Evolutionary conservation across 2,113 vertebrate species (phyloP), one percentile per base, ranked within the genome.

Genomic region (Zapus hudsonius): DNA sequence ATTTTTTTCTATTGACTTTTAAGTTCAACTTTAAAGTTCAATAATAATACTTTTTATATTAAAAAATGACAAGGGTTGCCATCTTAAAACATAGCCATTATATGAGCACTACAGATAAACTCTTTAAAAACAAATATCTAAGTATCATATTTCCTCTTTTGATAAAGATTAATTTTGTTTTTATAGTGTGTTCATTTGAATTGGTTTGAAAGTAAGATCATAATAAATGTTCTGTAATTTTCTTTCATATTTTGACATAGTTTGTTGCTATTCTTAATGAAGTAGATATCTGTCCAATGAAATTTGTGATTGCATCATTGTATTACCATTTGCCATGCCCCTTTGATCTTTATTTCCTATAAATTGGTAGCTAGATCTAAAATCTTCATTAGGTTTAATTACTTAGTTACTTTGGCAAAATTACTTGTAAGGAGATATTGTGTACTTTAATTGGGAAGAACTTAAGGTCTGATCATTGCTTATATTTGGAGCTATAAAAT

Each of bases 381-480:
- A 91, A 40, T 10, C 15, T 72, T 93, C 42, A n/a, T 76, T 82
- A 75, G 44, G 27, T 76, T 85, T 93, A 29, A 81, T 88, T 88
- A 74, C 38, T 85, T 55, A 70, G 11, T 44, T 17, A 78, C 76
- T 91, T 81, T 76, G 52, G 33, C 36, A 78, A 67, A 40, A 84
- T 94, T 75, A 81, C 25, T 66, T 91, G 25, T 40, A 31, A 85
- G 44, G 59, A 63, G 57, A 33, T 84, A 44, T 2, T 80, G 23
- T 4, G 6, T 13, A n/a, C 44, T 87, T 94, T 3, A 23, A 67
- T 47, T 47, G 84, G 17, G 42, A 84, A 33, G 19, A 59, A n/a
- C 25, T 57, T 63, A 38, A 83, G 63, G 25, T 90, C 38, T 59
- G 57, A 75, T 12, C 12, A 52, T 80, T 40, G 2, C 59, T 84